Percentiles rank a stretch among this genome's conserved stretches.
These are phyloP conservation scores for Lasioglossum vierecki DNA, from an alignment of 2,888 invertebrate species.

Conservation along the genomic window DNA sequence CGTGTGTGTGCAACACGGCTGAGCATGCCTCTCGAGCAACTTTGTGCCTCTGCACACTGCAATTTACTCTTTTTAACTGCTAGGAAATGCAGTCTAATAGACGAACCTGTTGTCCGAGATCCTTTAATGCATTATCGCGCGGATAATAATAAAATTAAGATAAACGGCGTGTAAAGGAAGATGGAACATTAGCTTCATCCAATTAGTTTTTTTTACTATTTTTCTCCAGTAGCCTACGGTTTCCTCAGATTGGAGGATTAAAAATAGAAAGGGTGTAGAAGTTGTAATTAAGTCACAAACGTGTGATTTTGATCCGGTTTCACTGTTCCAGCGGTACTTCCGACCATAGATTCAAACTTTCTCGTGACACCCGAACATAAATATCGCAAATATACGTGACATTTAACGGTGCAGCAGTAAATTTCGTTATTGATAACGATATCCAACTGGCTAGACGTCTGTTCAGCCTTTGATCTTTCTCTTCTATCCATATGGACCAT, in stretches of 20 bases:
- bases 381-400: slow-evolving; percentile 94
- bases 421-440: slow-evolving; percentile 99
- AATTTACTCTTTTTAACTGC: slow-evolving; percentile 9
- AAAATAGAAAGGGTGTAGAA: neutral
- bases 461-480: slow-evolving; percentile 61
- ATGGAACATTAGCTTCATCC: neutral
- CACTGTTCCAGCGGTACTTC: neutral
- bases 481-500: slow-evolving; percentile 61
- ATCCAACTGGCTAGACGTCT: slow-evolving; percentile 91
- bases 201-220: neutral
- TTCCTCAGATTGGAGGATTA: neutral
- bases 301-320: neutral
- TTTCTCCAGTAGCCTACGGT: neutral
- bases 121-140: neutral
- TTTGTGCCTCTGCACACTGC: neutral
- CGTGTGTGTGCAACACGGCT: neutral
- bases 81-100: slow-evolving; percentile 22
- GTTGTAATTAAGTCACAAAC: neutral
- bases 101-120: slow-evolving; percentile 16
- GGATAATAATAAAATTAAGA: slow-evolving; percentile 11
- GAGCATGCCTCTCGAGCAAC: neutral
- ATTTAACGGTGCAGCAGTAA: slow-evolving; percentile 97
- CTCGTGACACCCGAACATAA: neutral
- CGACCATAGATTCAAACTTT: neutral
- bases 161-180: neutral